A percentile compares a stretch with the other conserved stretches of the same genome.
phyloP scores from a whole-genome alignment of 2,797 vertebrate genomes.

The Yasuhikotakia modesta region DNA sequence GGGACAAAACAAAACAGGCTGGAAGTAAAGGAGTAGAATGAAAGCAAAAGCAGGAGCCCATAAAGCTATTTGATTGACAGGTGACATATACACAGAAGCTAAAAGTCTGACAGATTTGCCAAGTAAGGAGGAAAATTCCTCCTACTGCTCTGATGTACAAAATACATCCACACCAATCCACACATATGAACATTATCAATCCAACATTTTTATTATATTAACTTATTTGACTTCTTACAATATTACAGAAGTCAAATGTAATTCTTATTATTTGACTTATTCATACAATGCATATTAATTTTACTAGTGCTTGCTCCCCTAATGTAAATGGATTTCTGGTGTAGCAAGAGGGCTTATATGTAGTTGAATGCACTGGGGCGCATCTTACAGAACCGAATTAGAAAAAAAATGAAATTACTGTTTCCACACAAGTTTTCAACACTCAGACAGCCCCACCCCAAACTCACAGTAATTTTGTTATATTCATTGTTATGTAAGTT shows the following conservation, averaged over 20 bases:
- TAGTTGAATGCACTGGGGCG: not conserved
- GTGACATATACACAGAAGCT: constrained; percentile 1
- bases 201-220: not conserved
- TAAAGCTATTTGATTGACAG: constrained; percentile 20
- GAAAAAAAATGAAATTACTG: too few relatives aligned
- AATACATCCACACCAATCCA: constrained; percentile 23
- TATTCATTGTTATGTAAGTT: not conserved
- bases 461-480: too few relatives aligned
- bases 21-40: not conserved
- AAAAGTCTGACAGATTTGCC: not conserved
- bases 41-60: not conserved
- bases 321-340: not conserved
- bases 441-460: too few relatives aligned
- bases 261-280: too few relatives aligned
- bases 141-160: not conserved
- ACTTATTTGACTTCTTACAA: too few relatives aligned
- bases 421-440: too few relatives aligned
- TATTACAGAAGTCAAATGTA: not conserved
- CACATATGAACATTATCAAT: constrained; percentile 55
- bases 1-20: not conserved
- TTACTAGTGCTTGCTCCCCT: not conserved
- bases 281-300: too few relatives aligned
- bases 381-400: too few relatives aligned
- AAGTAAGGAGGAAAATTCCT: constrained; percentile 43
- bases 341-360: not conserved